These are phyloP conservation scores for Cyanoramphus novaezelandiae DNA, from an alignment of 2,113 vertebrate genomes.

Conservation along the genomic window DNA sequence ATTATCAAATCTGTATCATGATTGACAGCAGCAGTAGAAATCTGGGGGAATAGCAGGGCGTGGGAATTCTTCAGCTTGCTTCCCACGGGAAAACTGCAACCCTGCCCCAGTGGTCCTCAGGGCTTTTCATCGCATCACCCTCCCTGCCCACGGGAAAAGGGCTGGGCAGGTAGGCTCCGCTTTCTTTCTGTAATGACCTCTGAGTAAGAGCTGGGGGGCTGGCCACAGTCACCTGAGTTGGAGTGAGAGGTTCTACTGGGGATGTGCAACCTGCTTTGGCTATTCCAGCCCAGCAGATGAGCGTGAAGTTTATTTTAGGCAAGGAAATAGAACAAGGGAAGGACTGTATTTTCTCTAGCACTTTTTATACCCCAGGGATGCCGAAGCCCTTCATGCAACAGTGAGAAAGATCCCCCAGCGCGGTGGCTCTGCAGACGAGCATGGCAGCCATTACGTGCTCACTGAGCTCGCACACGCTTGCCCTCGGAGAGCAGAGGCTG, in stretches of 20 bases:
- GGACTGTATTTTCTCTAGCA: constrained; percentile 15
- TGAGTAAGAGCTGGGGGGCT: not conserved
- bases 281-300: not conserved
- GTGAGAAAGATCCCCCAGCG: constrained; percentile 15
- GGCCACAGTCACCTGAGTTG: fast-evolving
- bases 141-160: not conserved
- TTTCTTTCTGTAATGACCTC: not conserved
- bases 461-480: not conserved
- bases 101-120: not conserved
- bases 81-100: not conserved
- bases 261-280: not conserved
- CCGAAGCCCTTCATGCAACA: constrained; percentile 56
- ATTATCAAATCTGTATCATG: not conserved
- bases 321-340: not conserved
- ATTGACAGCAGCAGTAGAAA: not conserved
- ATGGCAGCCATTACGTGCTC: constrained; percentile 31
- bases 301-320: constrained; percentile 1
- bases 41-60: not conserved
- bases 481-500: not conserved
- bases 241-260: not conserved
- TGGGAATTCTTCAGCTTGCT: not conserved
- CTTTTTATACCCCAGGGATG: constrained; percentile 28
- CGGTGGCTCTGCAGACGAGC: not conserved
- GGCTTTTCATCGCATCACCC: not conserved
- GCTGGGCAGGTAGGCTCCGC: fast-evolving